Conservation (phyloP, 2,888 invertebrate species). For the Tineola bisselliella region DNA sequence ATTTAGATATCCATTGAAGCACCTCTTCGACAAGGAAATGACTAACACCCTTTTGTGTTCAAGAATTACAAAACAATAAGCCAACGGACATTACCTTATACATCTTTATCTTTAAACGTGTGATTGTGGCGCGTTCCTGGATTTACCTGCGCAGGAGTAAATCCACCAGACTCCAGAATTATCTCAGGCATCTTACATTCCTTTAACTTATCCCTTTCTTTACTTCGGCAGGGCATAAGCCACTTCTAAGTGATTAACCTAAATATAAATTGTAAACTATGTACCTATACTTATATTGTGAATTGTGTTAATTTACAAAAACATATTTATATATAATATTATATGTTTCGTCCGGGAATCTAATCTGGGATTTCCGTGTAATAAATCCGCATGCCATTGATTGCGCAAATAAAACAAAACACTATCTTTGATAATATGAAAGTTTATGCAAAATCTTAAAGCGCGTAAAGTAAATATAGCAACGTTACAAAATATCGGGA, state of each 20-base stretch:
- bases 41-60: slow-evolving; percentile 11
- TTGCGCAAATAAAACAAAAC: no score
- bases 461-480: no score
- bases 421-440: no score
- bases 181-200: slow-evolving; percentile 28
- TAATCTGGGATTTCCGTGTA: no score
- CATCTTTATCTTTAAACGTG: slow-evolving; percentile 18
- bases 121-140: slow-evolving; percentile 34
- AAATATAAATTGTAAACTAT: no score
- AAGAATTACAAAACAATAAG: slow-evolving; percentile 9
- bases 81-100: background rate
- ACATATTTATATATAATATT: no score
- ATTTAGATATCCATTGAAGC: background rate
- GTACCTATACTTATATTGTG: no score
- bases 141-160: slow-evolving; percentile 31
- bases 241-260: background rate
- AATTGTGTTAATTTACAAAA: no score
- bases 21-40: background rate
- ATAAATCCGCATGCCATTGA: no score
- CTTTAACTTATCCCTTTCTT: slow-evolving; percentile 14
- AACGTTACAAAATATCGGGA: no score
- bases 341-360: no score
- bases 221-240: background rate
- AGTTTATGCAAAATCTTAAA: no score
- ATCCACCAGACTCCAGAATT: slow-evolving; percentile 16